Evolutionary conservation across 2,797 vertebrate species (phyloP), one percentile per base, ranked within the genome.

Genomic region (Parambassis ranga): DNA sequence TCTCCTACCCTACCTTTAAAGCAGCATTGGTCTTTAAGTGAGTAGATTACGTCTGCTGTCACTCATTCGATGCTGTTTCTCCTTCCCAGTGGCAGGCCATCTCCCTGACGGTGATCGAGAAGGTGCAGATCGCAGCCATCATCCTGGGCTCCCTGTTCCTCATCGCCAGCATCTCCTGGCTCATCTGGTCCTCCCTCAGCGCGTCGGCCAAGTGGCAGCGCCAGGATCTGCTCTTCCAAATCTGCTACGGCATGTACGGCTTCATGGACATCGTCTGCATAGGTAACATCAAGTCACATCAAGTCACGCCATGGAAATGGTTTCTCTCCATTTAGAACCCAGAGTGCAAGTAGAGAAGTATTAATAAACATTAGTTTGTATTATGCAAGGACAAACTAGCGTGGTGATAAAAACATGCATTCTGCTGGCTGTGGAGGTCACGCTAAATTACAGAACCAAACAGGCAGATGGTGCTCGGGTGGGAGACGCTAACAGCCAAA

Each of bases 211-310:
- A 95, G 86, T 97, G 95, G 95, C 95, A 97, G 57, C 92, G 95
- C 6, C 95, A 97, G 89, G 95, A 97, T 88, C 91, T 97, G 85
- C 95, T 97, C 87, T 97, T 97, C 91, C 95, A 97, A 83, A 97
- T 97, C 90, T 97, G 95, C 91, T 97, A 97, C 10, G 95, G 95
- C 90, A 97, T 97, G 95, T 97, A 96, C 3, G 95, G 95, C 82
- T 97, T 97, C 90, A 97, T 97, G 95, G 95, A 97, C 61, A 95
- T 97, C 10, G 95, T 97, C 77, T 97, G 95, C 89, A 96, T 97
- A 92, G 95, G 95, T 97, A 81, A 94, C n/a, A n/a, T n/a, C n/a
- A n/a, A n/a, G n/a, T n/a, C n/a, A n/a, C n/a, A n/a, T n/a, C n/a
- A n/a, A n/a, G n/a, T n/a, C n/a, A n/a, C n/a, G n/a, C n/a, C n/a